A percentile compares a stretch with the other conserved stretches of the same genome.
Conservation (phyloP, 2,113 vertebrate species). For the Anoura caudifer region DNA sequence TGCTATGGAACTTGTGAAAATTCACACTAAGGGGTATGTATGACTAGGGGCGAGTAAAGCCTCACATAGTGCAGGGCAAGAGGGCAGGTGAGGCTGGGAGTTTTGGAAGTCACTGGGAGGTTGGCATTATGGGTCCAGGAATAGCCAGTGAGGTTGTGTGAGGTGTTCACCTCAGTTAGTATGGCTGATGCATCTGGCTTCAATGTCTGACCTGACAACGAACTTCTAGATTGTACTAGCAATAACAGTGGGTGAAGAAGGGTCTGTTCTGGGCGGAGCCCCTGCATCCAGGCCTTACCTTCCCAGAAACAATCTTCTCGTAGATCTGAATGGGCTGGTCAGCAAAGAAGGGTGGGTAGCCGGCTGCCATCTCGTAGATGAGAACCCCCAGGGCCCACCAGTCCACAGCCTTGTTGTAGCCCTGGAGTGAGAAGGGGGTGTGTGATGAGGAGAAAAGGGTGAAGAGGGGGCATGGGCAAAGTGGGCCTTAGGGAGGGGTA, state of each 20-base stretch:
- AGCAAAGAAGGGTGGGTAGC: constrained; percentile 94
- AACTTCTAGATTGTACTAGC: not conserved
- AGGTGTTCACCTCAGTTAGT: not conserved
- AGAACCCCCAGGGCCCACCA: constrained; percentile 95
- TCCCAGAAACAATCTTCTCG: constrained; percentile 95
- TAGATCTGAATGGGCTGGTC: constrained; percentile 97
- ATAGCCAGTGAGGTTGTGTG: not conserved
- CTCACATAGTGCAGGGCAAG: not conserved
- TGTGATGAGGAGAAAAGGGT: too few relatives aligned
- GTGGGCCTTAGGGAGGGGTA: not conserved
- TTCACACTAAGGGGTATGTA: not conserved
- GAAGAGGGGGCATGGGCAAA: not conserved
- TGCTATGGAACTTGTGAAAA: not conserved
- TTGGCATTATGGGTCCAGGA: too few relatives aligned
- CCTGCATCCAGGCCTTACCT: constrained; percentile 73
- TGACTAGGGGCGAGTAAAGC: rapidly evolving
- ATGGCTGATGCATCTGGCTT: not conserved
- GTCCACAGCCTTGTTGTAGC: constrained; percentile 95
- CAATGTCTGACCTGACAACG: not conserved
- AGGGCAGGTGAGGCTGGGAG: too few relatives aligned
- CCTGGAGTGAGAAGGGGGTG: constrained; percentile 64
- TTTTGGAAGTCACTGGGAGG: not conserved
- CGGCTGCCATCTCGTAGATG: constrained; percentile 96
- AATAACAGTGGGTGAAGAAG: not conserved
- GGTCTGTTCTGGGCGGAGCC: not conserved